phyloP scores from a whole-genome alignment of 2,797 vertebrate species.

The Acanthopagrus latus region DNA sequence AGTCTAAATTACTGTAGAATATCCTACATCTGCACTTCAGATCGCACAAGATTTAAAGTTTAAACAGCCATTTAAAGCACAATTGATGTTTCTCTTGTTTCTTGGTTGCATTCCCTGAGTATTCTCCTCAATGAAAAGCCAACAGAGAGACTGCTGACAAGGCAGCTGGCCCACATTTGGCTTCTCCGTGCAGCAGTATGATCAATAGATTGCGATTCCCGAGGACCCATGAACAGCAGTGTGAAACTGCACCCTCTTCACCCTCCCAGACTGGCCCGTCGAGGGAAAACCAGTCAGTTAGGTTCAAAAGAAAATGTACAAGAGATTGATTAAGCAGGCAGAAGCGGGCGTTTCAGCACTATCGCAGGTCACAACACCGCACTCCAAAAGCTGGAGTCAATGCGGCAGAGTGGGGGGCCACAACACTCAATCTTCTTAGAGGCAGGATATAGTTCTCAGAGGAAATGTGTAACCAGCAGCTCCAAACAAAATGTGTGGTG shows the following conservation, averaged over 20 bases:
- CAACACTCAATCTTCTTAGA: conserved; percentile 43
- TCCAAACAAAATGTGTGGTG: conserved; percentile 27
- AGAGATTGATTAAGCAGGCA: conserved; percentile 76
- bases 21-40: conserved; percentile 15
- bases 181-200: conserved; percentile 67
- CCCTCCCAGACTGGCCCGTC: conserved; percentile 60
- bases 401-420: conserved; percentile 35
- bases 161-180: conserved; percentile 75
- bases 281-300: conserved; percentile 77
- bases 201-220: conserved; percentile 83
- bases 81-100: conserved; percentile 43
- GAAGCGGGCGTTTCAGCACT: conserved; percentile 68
- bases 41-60: background rate
- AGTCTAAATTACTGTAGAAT: conserved; percentile 24
- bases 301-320: conserved; percentile 78
- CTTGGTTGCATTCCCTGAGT: conserved; percentile 31
- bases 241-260: conserved; percentile 68
- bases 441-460: conserved; percentile 14
- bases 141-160: conserved; percentile 76
- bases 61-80: conserved; percentile 23
- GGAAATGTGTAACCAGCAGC: conserved; percentile 24
- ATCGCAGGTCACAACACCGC: conserved; percentile 54
- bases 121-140: conserved; percentile 44
- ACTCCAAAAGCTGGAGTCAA: conserved; percentile 52
- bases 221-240: conserved; percentile 68